These are phyloP conservation scores for Trichoplusia ni DNA, from an alignment of 1,140 invertebrate species.

Conservation along the genomic window DNA sequence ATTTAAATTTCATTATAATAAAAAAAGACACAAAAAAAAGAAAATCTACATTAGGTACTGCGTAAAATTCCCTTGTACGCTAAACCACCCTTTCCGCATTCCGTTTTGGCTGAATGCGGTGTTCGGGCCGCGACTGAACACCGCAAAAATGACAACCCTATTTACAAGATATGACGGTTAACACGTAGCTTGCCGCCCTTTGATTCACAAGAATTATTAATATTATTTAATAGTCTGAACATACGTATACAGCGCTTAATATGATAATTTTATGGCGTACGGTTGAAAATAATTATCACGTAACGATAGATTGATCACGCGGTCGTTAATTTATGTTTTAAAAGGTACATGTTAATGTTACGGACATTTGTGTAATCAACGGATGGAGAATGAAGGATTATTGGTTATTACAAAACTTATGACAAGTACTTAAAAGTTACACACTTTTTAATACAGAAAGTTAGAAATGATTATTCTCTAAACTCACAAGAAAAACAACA, in stretches of 20 bases:
- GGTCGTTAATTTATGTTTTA: slow-evolving; percentile 1
- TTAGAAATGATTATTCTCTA: too few species aligned
- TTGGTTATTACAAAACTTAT: too few species aligned
- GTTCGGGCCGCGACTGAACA: neutral
- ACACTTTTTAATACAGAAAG: too few species aligned
- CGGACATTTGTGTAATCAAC: too few species aligned
- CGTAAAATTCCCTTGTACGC: slow-evolving; percentile 1
- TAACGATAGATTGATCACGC: slow-evolving; percentile 22
- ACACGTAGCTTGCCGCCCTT: slow-evolving; percentile 52
- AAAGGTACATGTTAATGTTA: neutral
- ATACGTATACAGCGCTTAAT: neutral
- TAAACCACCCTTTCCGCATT: neutral
- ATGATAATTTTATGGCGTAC: slow-evolving; percentile 25
- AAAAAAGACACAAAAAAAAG: neutral
- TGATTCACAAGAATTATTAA: slow-evolving; percentile 53
- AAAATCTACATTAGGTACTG: neutral
- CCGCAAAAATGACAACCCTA: slow-evolving; percentile 32
- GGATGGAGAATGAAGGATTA: too few species aligned
- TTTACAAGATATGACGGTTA: slow-evolving; percentile 47
- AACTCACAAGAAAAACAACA: too few species aligned
- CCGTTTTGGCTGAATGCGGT: slow-evolving; percentile 7
- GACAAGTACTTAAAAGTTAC: too few species aligned
- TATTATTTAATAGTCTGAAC: slow-evolving; percentile 43
- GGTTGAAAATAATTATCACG: slow-evolving; percentile 25
- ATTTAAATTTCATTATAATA: too few species aligned